Evolutionary conservation across 2,888 invertebrate genomes (phyloP), one percentile per base, ranked within the genome.

Genomic region (Nemotelus pantherinus): DNA sequence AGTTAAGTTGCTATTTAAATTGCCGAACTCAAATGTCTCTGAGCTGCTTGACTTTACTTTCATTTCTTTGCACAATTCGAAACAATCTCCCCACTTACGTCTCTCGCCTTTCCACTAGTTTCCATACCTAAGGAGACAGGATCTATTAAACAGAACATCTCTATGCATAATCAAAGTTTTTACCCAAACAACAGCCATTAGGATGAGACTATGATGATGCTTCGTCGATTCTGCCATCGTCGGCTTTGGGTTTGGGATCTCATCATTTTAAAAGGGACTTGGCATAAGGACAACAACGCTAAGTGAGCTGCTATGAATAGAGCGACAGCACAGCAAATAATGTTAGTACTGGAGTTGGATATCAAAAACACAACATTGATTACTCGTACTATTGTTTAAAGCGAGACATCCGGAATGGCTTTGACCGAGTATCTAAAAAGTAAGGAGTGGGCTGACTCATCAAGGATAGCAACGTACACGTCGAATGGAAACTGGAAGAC

Each of bases 341-440:
- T 53, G 53, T 55, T 55, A 53, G 55, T 70, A 55, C 55, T 70
- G 55, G 55, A 70, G 70, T 70, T 70, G 74, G 48, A 63, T 74
- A 74, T 74, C 74, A 74, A 74, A 72, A 74, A 74, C 74, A 74
- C 74, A 74, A 74, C 74, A 74, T 74, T 74, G 74, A 74, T 74
- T 74, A 60, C 25, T 25, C 25, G 25, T 25, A 25, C 74, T 74
- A 74, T 50, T 60, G 63, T 74, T 63, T 60, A 63, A 60, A 63
- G 74, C 60, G 50, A 74, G 74, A 74, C 60, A 74, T 74, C 74
- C 74, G 60, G 74, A 74, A 74, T 50, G 41, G 63, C 74, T 74
- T 74, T 48, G 41, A 60, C 50, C 60, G 74, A 63, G 74, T 60
- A 60, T 74, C 53, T 50, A 10, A 70, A 70, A 70, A 55, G 55